Conservation (phyloP, 2,888 invertebrate species). For the Polietes domitor region DNA sequence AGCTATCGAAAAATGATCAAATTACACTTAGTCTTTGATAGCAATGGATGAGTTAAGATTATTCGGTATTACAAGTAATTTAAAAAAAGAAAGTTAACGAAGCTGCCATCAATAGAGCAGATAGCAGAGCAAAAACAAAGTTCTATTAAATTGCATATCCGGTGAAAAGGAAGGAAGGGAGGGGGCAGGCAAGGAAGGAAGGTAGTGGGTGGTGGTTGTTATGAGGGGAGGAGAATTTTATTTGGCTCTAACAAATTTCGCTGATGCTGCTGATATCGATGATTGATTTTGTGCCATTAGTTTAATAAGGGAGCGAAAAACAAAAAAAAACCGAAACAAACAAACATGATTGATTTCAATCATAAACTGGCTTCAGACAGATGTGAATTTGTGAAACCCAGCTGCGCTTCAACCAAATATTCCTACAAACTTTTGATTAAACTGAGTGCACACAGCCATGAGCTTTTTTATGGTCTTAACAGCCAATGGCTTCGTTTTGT, state of each 20-base stretch:
- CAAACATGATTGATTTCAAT: constrained; percentile 40
- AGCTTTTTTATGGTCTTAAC: neutral
- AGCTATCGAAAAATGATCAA: constrained; percentile 52
- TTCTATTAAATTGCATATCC: neutral
- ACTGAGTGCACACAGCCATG: neutral
- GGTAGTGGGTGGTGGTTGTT: too few relatives aligned
- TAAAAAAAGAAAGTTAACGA: constrained; percentile 38
- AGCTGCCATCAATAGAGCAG: neutral
- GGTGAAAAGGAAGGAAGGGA: neutral
- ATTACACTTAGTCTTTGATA: constrained; percentile 46
- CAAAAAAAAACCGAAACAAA: too few relatives aligned
- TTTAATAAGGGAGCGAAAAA: constrained; percentile 32
- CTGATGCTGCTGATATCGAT: constrained; percentile 23
- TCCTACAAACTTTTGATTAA: neutral
- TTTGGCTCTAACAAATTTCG: neutral
- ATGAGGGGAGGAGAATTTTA: too few relatives aligned
- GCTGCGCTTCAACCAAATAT: neutral
- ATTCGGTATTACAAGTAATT: constrained; percentile 50
- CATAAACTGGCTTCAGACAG: constrained; percentile 16
- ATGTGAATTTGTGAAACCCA: neutral
- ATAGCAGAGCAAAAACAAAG: neutral
- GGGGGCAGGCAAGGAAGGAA: neutral
- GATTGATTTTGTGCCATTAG: constrained; percentile 57
- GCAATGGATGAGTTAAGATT: constrained; percentile 53
- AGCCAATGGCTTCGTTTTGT: too few relatives aligned